Base-by-base conservation (phyloP, 2,888 invertebrate species). In the Dasysyrphus tricinctus region DNA sequence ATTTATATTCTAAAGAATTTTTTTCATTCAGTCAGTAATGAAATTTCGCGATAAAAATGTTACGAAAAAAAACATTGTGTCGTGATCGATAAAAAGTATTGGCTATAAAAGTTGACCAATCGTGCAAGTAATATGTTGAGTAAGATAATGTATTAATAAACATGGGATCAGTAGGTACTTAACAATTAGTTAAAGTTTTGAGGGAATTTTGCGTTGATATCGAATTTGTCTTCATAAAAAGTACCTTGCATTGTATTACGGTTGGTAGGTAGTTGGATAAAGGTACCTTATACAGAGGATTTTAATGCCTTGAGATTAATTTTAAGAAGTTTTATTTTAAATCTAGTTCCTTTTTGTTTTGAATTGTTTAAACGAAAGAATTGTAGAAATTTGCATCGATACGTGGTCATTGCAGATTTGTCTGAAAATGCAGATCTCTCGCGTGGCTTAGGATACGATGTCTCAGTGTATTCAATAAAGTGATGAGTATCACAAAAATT, bases 61-160 rank as follows among this genome's bases (percentile, higher is more conserved):
- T 59, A 59, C 11, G 19, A 19, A 59, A 59, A 37, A 11, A 16
- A 9, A 44, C 19, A 37, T 37, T 69, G 32, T 9, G 42, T 76
- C 63, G 78, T 83, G 83, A 84, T 75, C 70, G 39, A 72, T 79
- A 44, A 42, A 65, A 67, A 14, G 42, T 24, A 70, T 42, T 11
- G 34, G 16, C 39, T 54, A 44, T 14, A 69, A n/a, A 14, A 47
- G 19, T 51, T 56, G 57, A n/a, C 42, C n/a, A 65, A 11, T 78
- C 44, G 74, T 75, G 69, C 75, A 70, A 63, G 69, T n/a, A 39
- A 69, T 37, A 24, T 19, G 57, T 63, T 34, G 32, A 51, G 49
- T 34, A 69, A 57, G 19, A 29, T 37, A n/a, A 3, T 29, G 8
- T 57, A 29, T 61, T 39, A 2, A 39, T 61, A 39, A 61, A 61